These are phyloP conservation scores for Drosophila malerkotliana DNA, from an alignment of 1,140 invertebrate species.

Conservation along the genomic window DNA sequence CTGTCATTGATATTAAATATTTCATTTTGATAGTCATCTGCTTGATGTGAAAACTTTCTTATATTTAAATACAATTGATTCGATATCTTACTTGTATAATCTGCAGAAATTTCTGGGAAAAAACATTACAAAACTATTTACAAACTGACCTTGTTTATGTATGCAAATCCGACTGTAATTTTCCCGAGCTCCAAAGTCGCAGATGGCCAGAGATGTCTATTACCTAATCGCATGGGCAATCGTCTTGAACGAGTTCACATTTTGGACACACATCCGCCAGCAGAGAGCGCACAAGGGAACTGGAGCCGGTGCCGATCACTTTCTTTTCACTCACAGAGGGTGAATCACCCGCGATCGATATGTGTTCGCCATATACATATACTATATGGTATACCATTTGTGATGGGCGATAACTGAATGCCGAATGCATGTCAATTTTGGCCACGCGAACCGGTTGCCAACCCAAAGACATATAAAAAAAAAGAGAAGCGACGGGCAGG, in stretches of 20 bases:
- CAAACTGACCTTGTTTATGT: slow-evolving; percentile 27
- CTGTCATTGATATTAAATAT: slow-evolving; percentile 35
- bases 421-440: slow-evolving; percentile 55
- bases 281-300: slow-evolving; percentile 27
- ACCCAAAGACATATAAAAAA: slow-evolving; percentile 8
- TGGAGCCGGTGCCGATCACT: slow-evolving; percentile 45
- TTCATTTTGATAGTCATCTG: background rate
- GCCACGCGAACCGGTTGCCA: slow-evolving; percentile 42
- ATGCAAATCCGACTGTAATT: slow-evolving; percentile 42
- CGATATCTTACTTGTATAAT: too few species aligned
- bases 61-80: background rate
- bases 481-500: background rate
- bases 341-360: slow-evolving; percentile 62
- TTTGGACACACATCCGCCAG: slow-evolving; percentile 39
- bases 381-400: slow-evolving; percentile 12
- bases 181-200: slow-evolving; percentile 11
- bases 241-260: slow-evolving; percentile 13
- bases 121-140: slow-evolving; percentile 17
- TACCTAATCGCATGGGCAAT: slow-evolving; percentile 29
- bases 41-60: slow-evolving; percentile 2
- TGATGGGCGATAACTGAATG: slow-evolving; percentile 36
- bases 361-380: background rate
- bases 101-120: slow-evolving; percentile 1
- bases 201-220: slow-evolving; percentile 23
- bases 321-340: slow-evolving; percentile 60